A percentile compares a stretch with the other conserved stretches of the same genome.
Evolutionary conservation across 1,140 invertebrate genomes (phyloP).

Genomic region (Venustaconcha ellipsiformis): DNA sequence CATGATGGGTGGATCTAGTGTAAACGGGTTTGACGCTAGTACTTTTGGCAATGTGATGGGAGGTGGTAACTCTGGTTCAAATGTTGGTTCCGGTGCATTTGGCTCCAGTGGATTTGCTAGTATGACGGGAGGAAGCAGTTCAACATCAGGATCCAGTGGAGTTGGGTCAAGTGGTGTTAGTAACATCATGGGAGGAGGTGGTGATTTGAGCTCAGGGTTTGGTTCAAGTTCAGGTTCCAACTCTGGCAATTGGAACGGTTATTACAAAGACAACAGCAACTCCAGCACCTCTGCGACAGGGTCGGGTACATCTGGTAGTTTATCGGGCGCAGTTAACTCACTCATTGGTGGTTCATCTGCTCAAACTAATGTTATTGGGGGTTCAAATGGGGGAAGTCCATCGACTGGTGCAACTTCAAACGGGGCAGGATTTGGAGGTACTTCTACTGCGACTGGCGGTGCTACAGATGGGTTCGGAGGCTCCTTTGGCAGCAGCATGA

Average conservation of each 20-base stretch:
- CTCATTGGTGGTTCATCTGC: background rate
- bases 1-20: background rate
- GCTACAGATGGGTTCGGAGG: conserved; percentile 21
- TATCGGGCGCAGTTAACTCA: conserved; percentile 1
- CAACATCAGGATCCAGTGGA: background rate
- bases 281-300: background rate
- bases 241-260: conserved; percentile 23
- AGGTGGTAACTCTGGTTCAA: background rate
- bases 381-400: no score
- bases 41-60: background rate
- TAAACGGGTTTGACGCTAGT: background rate
- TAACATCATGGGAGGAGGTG: background rate
- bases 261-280: conserved; percentile 15
- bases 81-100: background rate
- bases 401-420: no score
- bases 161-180: background rate
- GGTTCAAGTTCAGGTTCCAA: conserved; percentile 2
- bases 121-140: background rate
- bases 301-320: background rate
- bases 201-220: background rate
- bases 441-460: conserved; percentile 5
- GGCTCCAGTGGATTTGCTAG: background rate
- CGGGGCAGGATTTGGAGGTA: conserved; percentile 1
- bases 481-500: conserved; percentile 9
- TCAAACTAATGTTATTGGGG: no score